Base-by-base conservation (phyloP, 2,113 vertebrate species). In the Nerophis lumbriciformis region DNA sequence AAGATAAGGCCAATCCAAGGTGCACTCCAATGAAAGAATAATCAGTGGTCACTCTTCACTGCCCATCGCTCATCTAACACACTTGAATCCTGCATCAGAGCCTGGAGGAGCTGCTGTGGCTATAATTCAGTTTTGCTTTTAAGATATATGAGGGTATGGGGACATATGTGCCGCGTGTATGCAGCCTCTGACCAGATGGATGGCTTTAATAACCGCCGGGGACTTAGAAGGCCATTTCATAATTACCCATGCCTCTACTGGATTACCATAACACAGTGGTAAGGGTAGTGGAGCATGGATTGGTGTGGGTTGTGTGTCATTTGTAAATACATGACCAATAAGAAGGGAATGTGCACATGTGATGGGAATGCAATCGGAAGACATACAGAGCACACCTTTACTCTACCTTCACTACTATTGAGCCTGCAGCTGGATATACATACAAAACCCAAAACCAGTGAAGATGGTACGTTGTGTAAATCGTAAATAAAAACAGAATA, bases 211-310 rank as follows among this genome's bases (percentile, higher is more conserved):
- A 83, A 83, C 69, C 59, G 68, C 53, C 73, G 63, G 70, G 69
- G 83, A 87, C 81, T 83, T 82, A 59, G 81, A 85, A 84, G 81
- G 79, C 78, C 82, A 83, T 86, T 85, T 83, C 73, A 78, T 88
- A 88, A 87, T 87, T 85, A 81, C 78, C 65, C 71, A 72, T 71
- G 78, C 75, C 81, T 88, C 69, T 57, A 47, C 66, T 73, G 80
- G 74, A 82, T 78, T 71, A 74, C 54, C 16, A 28, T 53, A 39
- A 71, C 66, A 11, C 42, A n/a, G 1, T 28, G 8, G 67, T 8
- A 49, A 53, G 66, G 60, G 53, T 69, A 71, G 71, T 53, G 38
- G 69, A 13, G 66, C 52, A 70, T 28, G 63, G 78, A 73, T 69
- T 61, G 66, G 53, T 48, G 66, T 9, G 60, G 68, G 71, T 70